These are phyloP conservation scores for Musca vetustissima DNA, from an alignment of 1,140 invertebrate species.

Conservation along the genomic window DNA sequence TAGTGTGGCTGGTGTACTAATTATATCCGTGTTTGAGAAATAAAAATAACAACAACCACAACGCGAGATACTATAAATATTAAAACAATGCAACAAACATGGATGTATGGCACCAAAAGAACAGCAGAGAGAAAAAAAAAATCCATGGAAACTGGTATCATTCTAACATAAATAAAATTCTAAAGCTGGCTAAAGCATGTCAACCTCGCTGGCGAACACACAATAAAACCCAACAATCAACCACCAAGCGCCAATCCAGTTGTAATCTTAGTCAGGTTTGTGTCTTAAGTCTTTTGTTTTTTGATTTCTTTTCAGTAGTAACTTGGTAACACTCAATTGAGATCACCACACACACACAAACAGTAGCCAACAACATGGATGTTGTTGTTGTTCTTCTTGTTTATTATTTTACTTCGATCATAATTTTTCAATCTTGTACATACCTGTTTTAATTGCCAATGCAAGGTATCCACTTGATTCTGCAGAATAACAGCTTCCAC, in stretches of 20 bases:
- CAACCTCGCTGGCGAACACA: no score
- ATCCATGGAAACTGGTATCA: background rate
- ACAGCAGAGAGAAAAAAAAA: background rate
- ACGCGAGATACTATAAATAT: no score
- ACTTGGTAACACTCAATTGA: no score
- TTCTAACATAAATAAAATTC: no score
- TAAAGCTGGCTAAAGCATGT: no score
- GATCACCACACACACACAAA: no score
- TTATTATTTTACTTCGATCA: no score
- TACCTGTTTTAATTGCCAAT: conserved; percentile 82
- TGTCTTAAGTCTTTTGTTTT: conserved; percentile 14
- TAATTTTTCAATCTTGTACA: conserved; percentile 22
- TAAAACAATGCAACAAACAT: no score
- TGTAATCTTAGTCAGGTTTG: conserved; percentile 4
- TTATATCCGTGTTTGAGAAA: conserved; percentile 15
- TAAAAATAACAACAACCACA: no score
- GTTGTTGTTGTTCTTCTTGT: no score
- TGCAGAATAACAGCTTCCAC: conserved; percentile 70
- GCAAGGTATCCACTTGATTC: conserved; percentile 73
- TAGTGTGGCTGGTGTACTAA: conserved; percentile 7
- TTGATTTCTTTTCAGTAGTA: no score
- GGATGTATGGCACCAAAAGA: background rate
- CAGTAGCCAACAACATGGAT: no score
- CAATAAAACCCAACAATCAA: background rate
- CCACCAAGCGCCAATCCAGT: background rate